Conservation (phyloP, 2,797 vertebrate genomes). For the Loris lydekkerianus region DNA sequence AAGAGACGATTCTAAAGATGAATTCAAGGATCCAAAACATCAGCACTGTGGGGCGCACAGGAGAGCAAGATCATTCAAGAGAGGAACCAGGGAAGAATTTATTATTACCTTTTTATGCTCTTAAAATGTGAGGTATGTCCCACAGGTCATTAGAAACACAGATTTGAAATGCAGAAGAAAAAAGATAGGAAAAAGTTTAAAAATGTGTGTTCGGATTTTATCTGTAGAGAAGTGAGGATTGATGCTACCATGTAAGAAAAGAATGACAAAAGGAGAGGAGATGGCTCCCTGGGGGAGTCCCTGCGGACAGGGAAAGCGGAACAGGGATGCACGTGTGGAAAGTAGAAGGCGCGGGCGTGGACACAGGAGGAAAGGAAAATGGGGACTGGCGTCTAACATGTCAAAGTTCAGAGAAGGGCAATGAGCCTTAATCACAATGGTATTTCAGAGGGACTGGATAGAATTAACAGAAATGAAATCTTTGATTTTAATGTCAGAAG, state of each 20-base stretch:
- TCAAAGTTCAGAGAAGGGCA: not conserved
- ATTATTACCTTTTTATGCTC: not conserved
- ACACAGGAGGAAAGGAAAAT: not conserved
- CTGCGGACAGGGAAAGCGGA: not conserved
- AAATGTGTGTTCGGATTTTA: not conserved
- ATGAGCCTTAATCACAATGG: not conserved
- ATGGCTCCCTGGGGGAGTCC: not conserved
- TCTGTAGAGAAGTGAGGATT: not conserved
- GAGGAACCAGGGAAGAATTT: not conserved
- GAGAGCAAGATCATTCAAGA: not conserved
- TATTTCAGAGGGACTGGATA: not conserved
- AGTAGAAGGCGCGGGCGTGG: not conserved
- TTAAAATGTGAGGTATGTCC: not conserved
- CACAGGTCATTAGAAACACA: not conserved
- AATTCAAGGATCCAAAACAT: not conserved
- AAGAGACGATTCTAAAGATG: not conserved
- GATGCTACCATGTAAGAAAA: not conserved
- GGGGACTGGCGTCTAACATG: not conserved
- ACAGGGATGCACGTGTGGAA: not conserved
- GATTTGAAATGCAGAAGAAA: not conserved
- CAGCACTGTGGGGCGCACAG: accelerated
- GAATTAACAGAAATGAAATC: not conserved
- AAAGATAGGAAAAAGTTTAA: not conserved
- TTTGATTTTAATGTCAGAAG: not conserved
- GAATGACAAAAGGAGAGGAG: not conserved